Evolutionary conservation across 2,113 vertebrate species (phyloP), one percentile per base, ranked within the genome.

Genomic region (Dasyornis broadbenti): DNA sequence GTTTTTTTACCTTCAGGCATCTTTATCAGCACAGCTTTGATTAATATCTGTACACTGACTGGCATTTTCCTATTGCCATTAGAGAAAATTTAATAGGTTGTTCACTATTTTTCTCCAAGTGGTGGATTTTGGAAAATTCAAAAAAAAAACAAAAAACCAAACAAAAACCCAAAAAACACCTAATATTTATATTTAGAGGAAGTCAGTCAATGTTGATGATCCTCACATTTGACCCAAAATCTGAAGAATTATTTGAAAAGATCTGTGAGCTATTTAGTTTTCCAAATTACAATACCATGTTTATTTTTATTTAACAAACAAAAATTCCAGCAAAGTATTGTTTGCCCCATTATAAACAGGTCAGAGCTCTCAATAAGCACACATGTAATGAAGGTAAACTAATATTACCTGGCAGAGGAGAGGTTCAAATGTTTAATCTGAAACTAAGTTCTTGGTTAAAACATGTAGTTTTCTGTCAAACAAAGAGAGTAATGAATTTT

Each of bases 1-100:
- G 53, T 89, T 96, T 90, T 97, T 96, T 93, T 89, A 93, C 65
- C 63, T 40, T 90, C 90, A 45, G 95, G 86, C 92, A 95, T 96
- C 96, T 96, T 95, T 96, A 96, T 96, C 94, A 96, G 76, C 54
- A 45, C 9, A 56, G 92, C 95, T 95, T 93, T 73, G 27, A 93
- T 97, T 94, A 90, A 92, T 89, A 94, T 90, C 89, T 96, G 71
- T 85, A 76, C 86, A 82, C 84, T 53, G 85, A 92, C 92, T 91
- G 59, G 83, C 78, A 78, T 91, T 66, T 81, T 93, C 65, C 47
- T 73, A 64, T 86, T 94, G 45, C 22, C 17, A 17, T 60, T 61
- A 53, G 39, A 84, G 45, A 90, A 93, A 86, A 92, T 35, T 16
- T 89, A 52, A 68, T 60, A 64, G 26, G 26, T 19, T 84, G 33